These are phyloP conservation scores for Bombus superbus DNA, from an alignment of 1,140 invertebrate genomes.

Conservation along the genomic window DNA sequence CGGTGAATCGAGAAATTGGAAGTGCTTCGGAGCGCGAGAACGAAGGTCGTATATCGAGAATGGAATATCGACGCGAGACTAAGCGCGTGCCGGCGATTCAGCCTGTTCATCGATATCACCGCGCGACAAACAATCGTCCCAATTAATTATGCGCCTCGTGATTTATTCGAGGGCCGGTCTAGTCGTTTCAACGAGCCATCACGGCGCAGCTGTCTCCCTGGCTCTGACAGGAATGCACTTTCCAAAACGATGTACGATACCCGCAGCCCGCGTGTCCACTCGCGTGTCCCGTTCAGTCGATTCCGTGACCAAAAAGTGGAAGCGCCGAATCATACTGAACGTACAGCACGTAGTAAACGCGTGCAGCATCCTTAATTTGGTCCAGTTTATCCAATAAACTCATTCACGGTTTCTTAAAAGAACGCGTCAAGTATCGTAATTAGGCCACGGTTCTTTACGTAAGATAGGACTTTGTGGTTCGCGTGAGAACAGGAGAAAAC, in stretches of 20 bases:
- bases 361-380: too few relatives aligned
- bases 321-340: neutral
- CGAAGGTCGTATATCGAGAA: neutral
- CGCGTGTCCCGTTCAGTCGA: constrained; percentile 6
- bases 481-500: too few relatives aligned
- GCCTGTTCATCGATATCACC: constrained; percentile 60
- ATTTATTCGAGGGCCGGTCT: constrained; percentile 61
- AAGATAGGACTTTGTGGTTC: too few relatives aligned
- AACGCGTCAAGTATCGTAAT: too few relatives aligned
- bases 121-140: constrained; percentile 60
- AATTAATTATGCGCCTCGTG: constrained; percentile 68
- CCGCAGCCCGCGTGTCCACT: neutral
- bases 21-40: neutral
- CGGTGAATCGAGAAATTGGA: neutral
- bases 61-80: constrained; percentile 4
- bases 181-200: constrained; percentile 53
- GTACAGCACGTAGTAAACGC: too few relatives aligned
- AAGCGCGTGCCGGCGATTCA: constrained; percentile 30
- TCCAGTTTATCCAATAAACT: too few relatives aligned
- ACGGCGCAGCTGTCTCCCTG: constrained; percentile 43
- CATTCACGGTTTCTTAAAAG: too few relatives aligned
- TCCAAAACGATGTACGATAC: constrained; percentile 39
- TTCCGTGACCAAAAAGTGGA: neutral
- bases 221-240: constrained; percentile 44
- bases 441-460: too few relatives aligned